These are phyloP conservation scores for Drosophila suboccidentalis DNA, from an alignment of 2,888 invertebrate genomes.

Conservation along the genomic window DNA sequence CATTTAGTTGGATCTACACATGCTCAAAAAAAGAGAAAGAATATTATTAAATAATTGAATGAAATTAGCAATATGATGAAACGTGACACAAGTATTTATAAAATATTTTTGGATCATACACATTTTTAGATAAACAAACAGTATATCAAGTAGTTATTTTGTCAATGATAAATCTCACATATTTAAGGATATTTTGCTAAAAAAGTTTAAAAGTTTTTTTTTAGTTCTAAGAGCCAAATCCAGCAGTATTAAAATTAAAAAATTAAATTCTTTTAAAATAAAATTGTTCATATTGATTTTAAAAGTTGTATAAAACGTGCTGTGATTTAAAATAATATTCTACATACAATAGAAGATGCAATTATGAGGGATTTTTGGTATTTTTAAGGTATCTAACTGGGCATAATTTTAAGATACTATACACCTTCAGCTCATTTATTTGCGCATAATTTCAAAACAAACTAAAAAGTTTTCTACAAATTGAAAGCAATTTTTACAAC, in stretches of 20 bases:
- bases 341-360: neutral
- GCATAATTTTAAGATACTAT: neutral
- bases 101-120: slow-evolving; percentile 6
- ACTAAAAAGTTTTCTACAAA: slow-evolving; percentile 7
- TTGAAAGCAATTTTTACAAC: slow-evolving; percentile 10
- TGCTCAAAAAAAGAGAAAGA: neutral
- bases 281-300: too few species aligned
- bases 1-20: slow-evolving; percentile 3
- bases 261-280: too few species aligned
- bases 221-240: too few species aligned
- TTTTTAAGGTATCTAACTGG: too few species aligned
- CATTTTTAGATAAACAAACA: too few species aligned
- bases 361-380: neutral
- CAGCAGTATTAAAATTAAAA: too few species aligned
- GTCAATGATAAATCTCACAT: too few species aligned
- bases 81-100: slow-evolving; percentile 27
- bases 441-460: slow-evolving; percentile 1
- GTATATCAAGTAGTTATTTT: too few species aligned
- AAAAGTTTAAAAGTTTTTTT: too few species aligned
- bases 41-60: slow-evolving; percentile 35
- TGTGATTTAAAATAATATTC: neutral
- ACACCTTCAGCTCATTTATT: neutral
- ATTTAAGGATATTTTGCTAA: too few species aligned
- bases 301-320: neutral
- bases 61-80: slow-evolving; percentile 36